A percentile compares a stretch with the other conserved stretches of the same genome.
These are phyloP conservation scores for Cydia pomonella DNA, from an alignment of 1,140 invertebrate species.

Conservation along the genomic window DNA sequence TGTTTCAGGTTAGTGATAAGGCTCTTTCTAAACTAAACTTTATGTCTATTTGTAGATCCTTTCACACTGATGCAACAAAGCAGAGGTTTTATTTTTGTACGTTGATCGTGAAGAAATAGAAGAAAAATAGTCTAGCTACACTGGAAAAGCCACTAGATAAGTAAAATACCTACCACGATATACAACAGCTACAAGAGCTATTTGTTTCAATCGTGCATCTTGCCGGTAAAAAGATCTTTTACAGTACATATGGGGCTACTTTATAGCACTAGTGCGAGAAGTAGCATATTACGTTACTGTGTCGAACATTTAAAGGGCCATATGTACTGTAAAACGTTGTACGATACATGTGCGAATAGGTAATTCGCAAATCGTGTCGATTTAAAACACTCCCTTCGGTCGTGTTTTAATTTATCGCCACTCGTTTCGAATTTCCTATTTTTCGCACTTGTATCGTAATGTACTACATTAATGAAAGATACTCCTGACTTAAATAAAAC, in stretches of 20 bases:
- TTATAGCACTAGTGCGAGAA: too few species aligned
- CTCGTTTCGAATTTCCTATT: too few species aligned
- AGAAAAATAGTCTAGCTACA: neutral
- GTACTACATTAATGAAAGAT: neutral
- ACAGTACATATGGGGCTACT: too few species aligned
- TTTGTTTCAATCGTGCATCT: neutral
- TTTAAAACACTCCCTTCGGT: too few species aligned
- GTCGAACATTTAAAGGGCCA: too few species aligned
- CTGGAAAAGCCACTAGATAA: neutral
- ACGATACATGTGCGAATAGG: too few species aligned
- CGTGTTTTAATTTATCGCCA: too few species aligned
- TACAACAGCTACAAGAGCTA: neutral
- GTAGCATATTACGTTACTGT: too few species aligned
- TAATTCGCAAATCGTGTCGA: too few species aligned
- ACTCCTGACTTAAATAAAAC: neutral
- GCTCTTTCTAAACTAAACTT: neutral
- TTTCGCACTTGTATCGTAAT: too few species aligned
- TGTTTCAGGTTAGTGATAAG: neutral
- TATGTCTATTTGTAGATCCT: neutral
- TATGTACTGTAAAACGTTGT: too few species aligned
- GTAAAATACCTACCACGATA: neutral
- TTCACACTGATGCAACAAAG: neutral
- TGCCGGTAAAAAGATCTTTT: neutral
- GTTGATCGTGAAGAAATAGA: neutral
- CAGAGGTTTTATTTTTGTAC: neutral